Evolutionary conservation across 2,888 invertebrate genomes (phyloP).

Genomic region (Dyspetes luteomarginatus): DNA sequence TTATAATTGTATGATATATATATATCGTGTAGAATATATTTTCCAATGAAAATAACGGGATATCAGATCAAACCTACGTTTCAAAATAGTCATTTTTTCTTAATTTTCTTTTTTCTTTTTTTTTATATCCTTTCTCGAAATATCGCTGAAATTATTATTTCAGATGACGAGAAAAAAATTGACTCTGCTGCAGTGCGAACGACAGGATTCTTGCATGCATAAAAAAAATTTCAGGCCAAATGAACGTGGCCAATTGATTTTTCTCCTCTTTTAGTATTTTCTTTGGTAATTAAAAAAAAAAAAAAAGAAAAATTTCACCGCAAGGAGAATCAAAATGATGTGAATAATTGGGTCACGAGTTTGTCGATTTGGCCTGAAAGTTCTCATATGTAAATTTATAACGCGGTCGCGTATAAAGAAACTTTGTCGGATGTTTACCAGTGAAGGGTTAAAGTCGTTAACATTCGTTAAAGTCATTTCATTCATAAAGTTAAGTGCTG

Average conservation of each 20-base stretch:
- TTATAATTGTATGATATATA: conserved; percentile 21
- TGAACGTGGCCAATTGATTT: no score
- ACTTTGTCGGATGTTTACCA: conserved; percentile 56
- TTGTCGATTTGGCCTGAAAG: no score
- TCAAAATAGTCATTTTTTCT: conserved; percentile 31
- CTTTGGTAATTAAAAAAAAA: no score
- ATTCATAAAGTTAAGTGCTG: conserved; percentile 76
- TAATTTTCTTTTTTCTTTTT: conserved; percentile 9
- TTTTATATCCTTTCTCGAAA: background rate
- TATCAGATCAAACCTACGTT: conserved; percentile 39
- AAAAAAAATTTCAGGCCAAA: no score
- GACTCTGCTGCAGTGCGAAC: conserved; percentile 32
- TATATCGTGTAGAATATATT: conserved; percentile 13
- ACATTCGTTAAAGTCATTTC: conserved; percentile 54
- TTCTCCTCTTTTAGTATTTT: no score
- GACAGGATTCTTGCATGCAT: no score
- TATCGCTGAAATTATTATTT: no score
- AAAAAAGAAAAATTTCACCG: no score
- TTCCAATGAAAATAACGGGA: conserved; percentile 56
- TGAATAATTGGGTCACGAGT: no score
- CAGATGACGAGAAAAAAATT: conserved; percentile 36
- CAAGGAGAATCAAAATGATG: no score
- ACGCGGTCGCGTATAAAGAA: background rate
- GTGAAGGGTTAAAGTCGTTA: conserved; percentile 68
- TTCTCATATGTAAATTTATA: no score